Percentiles rank a stretch among this genome's conserved stretches.
Conservation (phyloP, 1,140 invertebrate species). For the Sarcophaga bullata region DNA sequence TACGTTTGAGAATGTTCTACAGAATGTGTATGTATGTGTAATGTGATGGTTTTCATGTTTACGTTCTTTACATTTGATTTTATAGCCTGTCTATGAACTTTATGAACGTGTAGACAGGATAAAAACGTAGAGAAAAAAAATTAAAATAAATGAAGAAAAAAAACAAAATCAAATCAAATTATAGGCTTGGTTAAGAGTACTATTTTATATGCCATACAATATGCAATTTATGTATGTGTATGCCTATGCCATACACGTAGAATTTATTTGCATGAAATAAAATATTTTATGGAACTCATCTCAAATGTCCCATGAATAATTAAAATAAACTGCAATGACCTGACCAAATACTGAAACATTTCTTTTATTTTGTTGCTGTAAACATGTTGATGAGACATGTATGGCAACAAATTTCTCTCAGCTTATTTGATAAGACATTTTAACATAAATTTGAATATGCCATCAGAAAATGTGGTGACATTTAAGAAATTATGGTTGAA, state of each 20-base stretch:
- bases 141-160: too few species aligned
- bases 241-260: not conserved
- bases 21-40: not conserved
- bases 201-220: conserved; percentile 16
- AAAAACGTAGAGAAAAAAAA: not conserved
- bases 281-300: too few species aligned
- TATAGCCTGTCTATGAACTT: conserved; percentile 17
- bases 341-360: too few species aligned
- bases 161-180: not conserved
- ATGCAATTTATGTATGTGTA: not conserved
- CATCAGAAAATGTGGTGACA: conserved; percentile 15
- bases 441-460: conserved; percentile 9
- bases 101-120: conserved; percentile 5
- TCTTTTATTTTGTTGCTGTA: too few species aligned
- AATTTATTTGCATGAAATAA: too few species aligned
- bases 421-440: too few species aligned
- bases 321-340: too few species aligned
- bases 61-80: not conserved
- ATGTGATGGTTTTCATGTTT: not conserved
- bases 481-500: not conserved
- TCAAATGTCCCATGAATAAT: too few species aligned
- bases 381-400: too few species aligned
- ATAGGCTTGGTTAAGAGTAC: conserved; percentile 17
- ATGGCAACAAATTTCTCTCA: too few species aligned
- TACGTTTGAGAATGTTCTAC: conserved; percentile 4